phyloP scores from a whole-genome alignment of 2,888 invertebrate genomes.

The Noctuana brunneofusca region DNA sequence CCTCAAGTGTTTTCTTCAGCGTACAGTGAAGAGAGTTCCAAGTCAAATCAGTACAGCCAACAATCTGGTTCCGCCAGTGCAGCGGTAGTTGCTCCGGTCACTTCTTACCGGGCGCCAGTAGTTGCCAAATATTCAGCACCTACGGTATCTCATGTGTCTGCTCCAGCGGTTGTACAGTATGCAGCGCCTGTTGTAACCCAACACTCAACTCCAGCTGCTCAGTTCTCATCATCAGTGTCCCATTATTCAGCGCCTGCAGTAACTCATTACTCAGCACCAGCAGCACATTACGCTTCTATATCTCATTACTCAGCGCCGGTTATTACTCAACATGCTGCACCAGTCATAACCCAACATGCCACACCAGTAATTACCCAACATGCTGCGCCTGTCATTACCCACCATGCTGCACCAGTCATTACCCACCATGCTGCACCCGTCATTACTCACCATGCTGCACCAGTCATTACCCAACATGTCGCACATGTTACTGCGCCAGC shows the following conservation, averaged over 20 bases:
- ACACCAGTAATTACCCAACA: slow-evolving; percentile 33
- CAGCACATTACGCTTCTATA: slow-evolving; percentile 38
- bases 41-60: slow-evolving; percentile 52
- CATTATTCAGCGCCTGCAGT: slow-evolving; percentile 44
- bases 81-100: slow-evolving; percentile 36
- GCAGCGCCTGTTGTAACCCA: slow-evolving; percentile 53
- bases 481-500: slow-evolving; percentile 42
- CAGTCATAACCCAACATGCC: slow-evolving; percentile 28
- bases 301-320: slow-evolving; percentile 48
- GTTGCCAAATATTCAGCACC: slow-evolving; percentile 38
- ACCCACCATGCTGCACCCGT: slow-evolving; percentile 34
- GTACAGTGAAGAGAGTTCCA: slow-evolving; percentile 28
- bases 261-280: not conserved
- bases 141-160: slow-evolving; percentile 30
- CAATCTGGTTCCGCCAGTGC: slow-evolving; percentile 40
- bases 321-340: slow-evolving; percentile 33
- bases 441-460: slow-evolving; percentile 42
- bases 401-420: slow-evolving; percentile 32
- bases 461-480: slow-evolving; percentile 41
- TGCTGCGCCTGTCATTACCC: slow-evolving; percentile 32
- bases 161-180: slow-evolving; percentile 47
- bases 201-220: slow-evolving; percentile 40
- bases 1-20: slow-evolving; percentile 40
- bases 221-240: slow-evolving; percentile 45
- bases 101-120: slow-evolving; percentile 40